Base-by-base conservation (phyloP, 23 tunicate genomes). In the Trididemnum clinides region DNA sequence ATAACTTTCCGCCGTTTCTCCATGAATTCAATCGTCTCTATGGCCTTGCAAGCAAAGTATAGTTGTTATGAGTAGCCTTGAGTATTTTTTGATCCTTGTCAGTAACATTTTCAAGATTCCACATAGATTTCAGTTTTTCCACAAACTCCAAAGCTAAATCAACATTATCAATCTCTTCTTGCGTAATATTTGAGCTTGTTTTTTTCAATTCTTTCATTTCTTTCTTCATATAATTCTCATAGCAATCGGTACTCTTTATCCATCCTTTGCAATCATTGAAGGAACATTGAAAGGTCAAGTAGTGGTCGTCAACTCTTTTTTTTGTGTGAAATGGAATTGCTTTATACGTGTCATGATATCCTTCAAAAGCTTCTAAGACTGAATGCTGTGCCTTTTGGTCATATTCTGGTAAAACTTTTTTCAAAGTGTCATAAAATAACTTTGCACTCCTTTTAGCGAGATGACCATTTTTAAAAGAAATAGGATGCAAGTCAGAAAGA, bases 241-340 rank as follows among this genome's bases (percentile, higher is more conserved):
- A 64, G 22, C 7, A 21, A 37, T 65, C 28, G 1, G 23, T 35
- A 1, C 80, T 70, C 1, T n/a, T 20, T 2, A 65, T 39, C 34
- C 44, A 12, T 2, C 87, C 80, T 19, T n/a, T n/a, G 12, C 70
- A 12, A 4, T 83, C 66, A 12, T 83, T 33, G 4, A 83, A 33
- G 34, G 78, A 36, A 31, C 66, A 70, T 3, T 70, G 50, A 31
- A 26, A 1, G 2, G 22, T 33, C 25, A 49, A n/a, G 7, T 6
- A 1, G 49, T 27, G 36, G 28, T 50, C 66, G 28, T 83, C 87
- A 50, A 15, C 34, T 0, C 87, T 64, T 27, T 31, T n/a, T 28
- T 83, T 83, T 57, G 49, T 32, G 0, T 39, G 1, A 49, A 44
- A 83, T 0, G 79, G 79, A 51, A 83, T 83, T 1, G 80, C 66